phyloP scores from a whole-genome alignment of 2,113 vertebrate genomes.

The Halcyon malimbica region DNA sequence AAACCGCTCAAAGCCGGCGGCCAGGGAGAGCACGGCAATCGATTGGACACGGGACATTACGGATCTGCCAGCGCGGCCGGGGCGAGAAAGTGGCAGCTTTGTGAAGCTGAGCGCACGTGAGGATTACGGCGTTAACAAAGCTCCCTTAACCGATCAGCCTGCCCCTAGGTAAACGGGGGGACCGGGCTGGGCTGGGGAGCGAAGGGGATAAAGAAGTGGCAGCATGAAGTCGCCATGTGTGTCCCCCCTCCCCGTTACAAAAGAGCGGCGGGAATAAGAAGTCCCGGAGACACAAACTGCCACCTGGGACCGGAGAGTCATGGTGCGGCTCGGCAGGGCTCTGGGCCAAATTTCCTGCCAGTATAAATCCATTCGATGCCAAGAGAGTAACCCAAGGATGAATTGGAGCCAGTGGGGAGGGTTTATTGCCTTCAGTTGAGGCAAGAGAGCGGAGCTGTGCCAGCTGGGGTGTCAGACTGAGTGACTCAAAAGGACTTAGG shows the following conservation, averaged over 20 bases:
- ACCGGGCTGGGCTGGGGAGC: not conserved
- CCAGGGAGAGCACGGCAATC: conserved; percentile 32
- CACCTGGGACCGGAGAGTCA: not conserved
- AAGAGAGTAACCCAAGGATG: conserved; percentile 7
- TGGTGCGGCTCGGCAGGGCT: not conserved
- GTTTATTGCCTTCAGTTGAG: not conserved
- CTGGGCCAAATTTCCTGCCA: conserved; percentile 23
- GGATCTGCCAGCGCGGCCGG: not conserved
- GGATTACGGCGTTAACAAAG: conserved; percentile 66
- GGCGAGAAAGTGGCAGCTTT: conserved; percentile 28
- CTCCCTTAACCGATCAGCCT: conserved; percentile 35
- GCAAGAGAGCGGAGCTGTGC: not conserved
- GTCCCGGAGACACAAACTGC: not conserved
- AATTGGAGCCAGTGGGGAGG: not conserved
- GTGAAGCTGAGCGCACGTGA: conserved; percentile 40
- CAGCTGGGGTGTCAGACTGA: conserved; percentile 38
- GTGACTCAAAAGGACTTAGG: not conserved
- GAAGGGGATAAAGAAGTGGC: not conserved
- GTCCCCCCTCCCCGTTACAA: not conserved
- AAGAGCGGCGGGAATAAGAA: not conserved
- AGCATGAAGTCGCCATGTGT: not conserved
- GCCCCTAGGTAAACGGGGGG: conserved; percentile 21
- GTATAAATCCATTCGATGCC: not conserved
- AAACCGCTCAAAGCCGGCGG: not conserved
- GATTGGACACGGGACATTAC: conserved; percentile 68